Conservation (phyloP, 37 sponge, comb jelly and placozoan genomes). For the Aplysina aerophoba region DNA sequence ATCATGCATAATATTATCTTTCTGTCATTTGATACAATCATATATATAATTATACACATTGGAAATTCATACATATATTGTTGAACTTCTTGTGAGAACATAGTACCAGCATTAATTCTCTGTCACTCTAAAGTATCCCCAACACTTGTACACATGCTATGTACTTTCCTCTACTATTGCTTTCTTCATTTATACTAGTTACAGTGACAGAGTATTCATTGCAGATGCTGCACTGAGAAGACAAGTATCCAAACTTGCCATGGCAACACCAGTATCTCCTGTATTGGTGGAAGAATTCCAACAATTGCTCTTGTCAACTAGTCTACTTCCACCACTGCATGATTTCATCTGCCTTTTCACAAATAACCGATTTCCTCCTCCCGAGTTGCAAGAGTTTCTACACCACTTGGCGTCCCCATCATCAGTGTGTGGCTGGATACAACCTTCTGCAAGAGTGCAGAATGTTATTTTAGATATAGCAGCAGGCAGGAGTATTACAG, state of each 20-base stretch:
- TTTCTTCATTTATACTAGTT: constrained; percentile 7
- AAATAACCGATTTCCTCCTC: not conserved
- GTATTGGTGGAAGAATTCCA: not conserved
- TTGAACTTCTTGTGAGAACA: too few species aligned
- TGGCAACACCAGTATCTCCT: not conserved
- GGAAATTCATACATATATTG: too few species aligned
- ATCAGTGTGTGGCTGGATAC: constrained; percentile 11
- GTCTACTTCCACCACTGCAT: not conserved
- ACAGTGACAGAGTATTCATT: constrained; percentile 25
- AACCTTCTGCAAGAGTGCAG: not conserved
- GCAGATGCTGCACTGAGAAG: not conserved
- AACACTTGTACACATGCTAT: too few species aligned
- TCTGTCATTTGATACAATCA: too few species aligned
- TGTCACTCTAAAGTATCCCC: too few species aligned
- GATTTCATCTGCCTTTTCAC: not conserved
- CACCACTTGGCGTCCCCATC: not conserved
- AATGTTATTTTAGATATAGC: not conserved
- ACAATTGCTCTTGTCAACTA: not conserved
- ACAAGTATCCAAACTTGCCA: not conserved
- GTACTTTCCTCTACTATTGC: not conserved
- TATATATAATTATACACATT: too few species aligned
- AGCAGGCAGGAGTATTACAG: not conserved
- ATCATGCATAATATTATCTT: too few species aligned
- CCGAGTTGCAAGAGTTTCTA: constrained; percentile 4
- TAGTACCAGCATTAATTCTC: too few species aligned